Evolutionary conservation across 2,797 vertebrate genomes (phyloP).

Genomic region (Poeciliopsis presidionis): DNA sequence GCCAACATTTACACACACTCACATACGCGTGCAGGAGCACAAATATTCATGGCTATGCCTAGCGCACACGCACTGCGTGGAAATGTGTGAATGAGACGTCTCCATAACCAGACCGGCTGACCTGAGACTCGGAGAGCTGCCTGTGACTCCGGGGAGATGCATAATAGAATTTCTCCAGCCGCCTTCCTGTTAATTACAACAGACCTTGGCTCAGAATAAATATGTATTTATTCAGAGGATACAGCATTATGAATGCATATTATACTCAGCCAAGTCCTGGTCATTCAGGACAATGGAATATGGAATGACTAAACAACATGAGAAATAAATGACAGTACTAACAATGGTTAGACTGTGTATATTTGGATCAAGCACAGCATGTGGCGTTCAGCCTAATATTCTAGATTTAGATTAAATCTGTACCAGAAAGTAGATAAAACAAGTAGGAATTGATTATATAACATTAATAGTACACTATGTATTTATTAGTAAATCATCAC

Average conservation of each 20-base stretch:
- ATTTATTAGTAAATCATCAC: background rate
- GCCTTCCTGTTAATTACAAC: constrained; percentile 77
- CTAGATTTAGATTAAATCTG: background rate
- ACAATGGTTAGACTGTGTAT: constrained; percentile 13
- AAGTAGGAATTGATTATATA: background rate
- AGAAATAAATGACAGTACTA: constrained; percentile 39
- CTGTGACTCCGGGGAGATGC: constrained; percentile 63
- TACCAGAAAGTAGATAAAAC: background rate
- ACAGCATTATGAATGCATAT: constrained; percentile 59
- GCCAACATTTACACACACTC: constrained; percentile 39
- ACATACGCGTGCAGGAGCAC: constrained; percentile 8
- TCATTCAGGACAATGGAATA: constrained; percentile 46
- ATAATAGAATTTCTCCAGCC: constrained; percentile 75
- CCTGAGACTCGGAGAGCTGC: constrained; percentile 66
- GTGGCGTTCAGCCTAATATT: background rate
- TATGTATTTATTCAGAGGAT: constrained; percentile 74
- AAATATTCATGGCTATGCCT: constrained; percentile 36
- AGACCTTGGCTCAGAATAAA: constrained; percentile 76
- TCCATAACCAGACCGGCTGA: constrained; percentile 68
- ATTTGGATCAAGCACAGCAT: background rate
- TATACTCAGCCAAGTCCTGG: constrained; percentile 42
- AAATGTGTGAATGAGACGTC: constrained; percentile 64
- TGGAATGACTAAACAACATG: constrained; percentile 32
- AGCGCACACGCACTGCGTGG: constrained; percentile 23
- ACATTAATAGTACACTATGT: background rate